Conservation (phyloP, 1,140 invertebrate genomes). For the Mercenaria mercenaria region DNA sequence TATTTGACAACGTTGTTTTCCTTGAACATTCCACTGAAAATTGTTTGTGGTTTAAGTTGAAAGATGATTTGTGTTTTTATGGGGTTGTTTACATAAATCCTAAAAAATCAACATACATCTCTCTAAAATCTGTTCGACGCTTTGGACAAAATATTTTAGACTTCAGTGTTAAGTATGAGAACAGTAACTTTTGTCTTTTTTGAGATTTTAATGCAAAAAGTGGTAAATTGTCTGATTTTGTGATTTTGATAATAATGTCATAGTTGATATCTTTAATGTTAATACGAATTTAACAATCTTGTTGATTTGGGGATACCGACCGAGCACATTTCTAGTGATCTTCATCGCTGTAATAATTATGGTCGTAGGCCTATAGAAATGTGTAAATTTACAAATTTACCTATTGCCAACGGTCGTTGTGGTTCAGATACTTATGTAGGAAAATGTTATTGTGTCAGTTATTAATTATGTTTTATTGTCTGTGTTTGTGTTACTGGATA, state of each 20-base stretch:
- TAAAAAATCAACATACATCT: background rate
- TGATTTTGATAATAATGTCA: background rate
- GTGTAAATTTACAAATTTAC: background rate
- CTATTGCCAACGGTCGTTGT: background rate
- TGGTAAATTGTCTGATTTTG: background rate
- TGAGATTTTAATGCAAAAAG: no score
- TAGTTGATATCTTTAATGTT: background rate
- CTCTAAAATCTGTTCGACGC: background rate
- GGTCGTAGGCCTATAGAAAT: background rate
- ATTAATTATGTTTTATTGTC: slow-evolving; percentile 8
- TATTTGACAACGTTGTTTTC: background rate
- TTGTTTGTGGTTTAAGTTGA: background rate
- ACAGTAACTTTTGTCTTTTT: background rate
- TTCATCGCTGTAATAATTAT: no score
- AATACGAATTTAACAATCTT: background rate
- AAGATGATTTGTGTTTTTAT: background rate
- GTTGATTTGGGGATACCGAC: no score
- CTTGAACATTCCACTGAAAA: background rate
- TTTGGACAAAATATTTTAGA: background rate
- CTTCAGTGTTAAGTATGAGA: background rate
- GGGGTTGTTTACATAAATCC: background rate
- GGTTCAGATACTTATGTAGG: no score
- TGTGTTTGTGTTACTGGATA: no score
- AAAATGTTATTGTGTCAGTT: background rate
- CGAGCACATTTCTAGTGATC: no score